These are phyloP conservation scores for Ancistrus triradiatus DNA, from an alignment of 2,113 vertebrate species.

Conservation along the genomic window DNA sequence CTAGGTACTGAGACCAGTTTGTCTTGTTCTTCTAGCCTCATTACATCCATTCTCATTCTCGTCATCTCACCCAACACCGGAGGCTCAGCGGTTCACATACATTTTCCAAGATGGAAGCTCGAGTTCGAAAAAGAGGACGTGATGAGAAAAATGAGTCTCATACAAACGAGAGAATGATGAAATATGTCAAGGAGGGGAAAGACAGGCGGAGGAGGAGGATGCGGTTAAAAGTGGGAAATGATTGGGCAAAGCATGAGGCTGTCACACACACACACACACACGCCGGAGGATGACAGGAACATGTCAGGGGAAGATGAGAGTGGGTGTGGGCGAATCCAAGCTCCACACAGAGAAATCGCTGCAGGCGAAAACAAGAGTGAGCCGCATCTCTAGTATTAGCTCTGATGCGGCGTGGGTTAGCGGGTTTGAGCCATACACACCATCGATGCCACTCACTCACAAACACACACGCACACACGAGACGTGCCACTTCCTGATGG, in stretches of 20 bases:
- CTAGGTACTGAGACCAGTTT: too few species aligned
- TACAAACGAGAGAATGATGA: background rate
- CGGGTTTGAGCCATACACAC: background rate
- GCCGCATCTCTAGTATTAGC: constrained; percentile 11
- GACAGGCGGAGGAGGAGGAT: constrained; percentile 28
- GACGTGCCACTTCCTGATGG: too few species aligned
- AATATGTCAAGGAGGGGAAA: background rate
- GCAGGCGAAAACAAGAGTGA: constrained; percentile 41
- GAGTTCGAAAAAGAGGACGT: too few species aligned
- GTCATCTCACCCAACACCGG: too few species aligned
- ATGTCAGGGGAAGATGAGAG: constrained; percentile 54
- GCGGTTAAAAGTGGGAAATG: constrained; percentile 23
- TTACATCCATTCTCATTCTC: too few species aligned
- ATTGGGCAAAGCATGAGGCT: constrained; percentile 47
- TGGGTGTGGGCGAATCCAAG: constrained; percentile 56
- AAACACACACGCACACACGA: too few species aligned
- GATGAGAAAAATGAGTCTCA: too few species aligned
- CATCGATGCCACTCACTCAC: background rate
- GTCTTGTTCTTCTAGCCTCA: too few species aligned
- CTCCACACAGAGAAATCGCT: constrained; percentile 52
- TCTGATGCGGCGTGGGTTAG: background rate
- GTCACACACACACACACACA: constrained; percentile 56
- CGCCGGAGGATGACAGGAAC: constrained; percentile 62
- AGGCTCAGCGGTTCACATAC: too few species aligned
- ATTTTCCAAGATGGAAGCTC: too few species aligned